phyloP scores from a whole-genome alignment of 2,888 invertebrate species.

The Lomographa bimaculata region DNA sequence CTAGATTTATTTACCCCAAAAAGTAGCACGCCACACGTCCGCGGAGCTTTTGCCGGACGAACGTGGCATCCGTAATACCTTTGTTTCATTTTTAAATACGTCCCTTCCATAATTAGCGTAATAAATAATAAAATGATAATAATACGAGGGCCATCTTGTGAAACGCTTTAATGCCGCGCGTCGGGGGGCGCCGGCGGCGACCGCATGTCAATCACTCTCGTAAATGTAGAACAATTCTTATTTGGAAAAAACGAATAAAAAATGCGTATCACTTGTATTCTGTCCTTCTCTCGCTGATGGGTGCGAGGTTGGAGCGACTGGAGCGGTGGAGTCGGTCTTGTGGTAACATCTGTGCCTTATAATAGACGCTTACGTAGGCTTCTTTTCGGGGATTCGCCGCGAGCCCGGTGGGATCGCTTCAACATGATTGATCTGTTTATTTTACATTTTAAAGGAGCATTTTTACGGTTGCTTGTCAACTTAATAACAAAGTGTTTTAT shows the following conservation, averaged over 20 bases:
- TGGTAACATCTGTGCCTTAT: constrained; percentile 81
- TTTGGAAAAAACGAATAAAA: constrained; percentile 77
- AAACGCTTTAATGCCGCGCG: constrained; percentile 71
- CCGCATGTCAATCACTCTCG: constrained; percentile 81
- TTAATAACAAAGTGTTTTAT: constrained; percentile 83
- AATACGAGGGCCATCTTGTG: constrained; percentile 78
- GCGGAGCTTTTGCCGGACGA: constrained; percentile 68
- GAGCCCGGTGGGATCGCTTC: constrained; percentile 81
- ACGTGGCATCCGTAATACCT: constrained; percentile 71
- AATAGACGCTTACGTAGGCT: constrained; percentile 82
- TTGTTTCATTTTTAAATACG: constrained; percentile 81
- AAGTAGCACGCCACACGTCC: constrained; percentile 73
- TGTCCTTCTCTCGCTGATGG: constrained; percentile 53
- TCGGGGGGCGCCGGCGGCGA: constrained; percentile 76
- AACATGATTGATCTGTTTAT: constrained; percentile 84
- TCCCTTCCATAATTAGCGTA: constrained; percentile 80
- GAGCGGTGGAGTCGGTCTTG: constrained; percentile 68
- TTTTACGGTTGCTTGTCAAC: constrained; percentile 84
- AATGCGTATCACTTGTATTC: constrained; percentile 74
- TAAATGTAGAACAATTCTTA: constrained; percentile 81
- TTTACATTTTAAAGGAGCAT: constrained; percentile 83
- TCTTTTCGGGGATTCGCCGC: constrained; percentile 78
- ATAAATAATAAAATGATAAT: constrained; percentile 84
- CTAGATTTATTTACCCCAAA: constrained; percentile 78
- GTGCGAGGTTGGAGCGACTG: constrained; percentile 48